phyloP scores from a whole-genome alignment of 2,888 invertebrate genomes.

The Lithophane socia region DNA sequence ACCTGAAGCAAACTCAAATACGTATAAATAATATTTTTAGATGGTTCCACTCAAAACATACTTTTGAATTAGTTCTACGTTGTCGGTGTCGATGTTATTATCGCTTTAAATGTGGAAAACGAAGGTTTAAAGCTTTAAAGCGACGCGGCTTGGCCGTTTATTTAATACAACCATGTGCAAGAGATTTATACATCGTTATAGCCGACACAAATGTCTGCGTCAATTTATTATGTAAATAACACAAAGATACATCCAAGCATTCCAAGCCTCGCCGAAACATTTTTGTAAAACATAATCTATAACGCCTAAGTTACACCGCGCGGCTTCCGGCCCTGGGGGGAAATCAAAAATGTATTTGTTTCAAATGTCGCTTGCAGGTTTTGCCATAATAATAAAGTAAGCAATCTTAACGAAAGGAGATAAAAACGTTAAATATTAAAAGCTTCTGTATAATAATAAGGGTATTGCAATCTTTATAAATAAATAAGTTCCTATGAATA shows the following conservation, averaged over 20 bases:
- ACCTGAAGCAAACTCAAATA: constrained; percentile 65
- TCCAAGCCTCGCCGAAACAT: constrained; percentile 37
- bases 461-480: constrained; percentile 61
- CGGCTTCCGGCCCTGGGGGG: constrained; percentile 22
- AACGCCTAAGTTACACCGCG: constrained; percentile 35
- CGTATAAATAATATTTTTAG: constrained; percentile 60
- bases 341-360: constrained; percentile 62
- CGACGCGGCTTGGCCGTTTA: constrained; percentile 26
- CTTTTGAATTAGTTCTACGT: constrained; percentile 26
- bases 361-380: constrained; percentile 57
- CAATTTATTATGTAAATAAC: constrained; percentile 64
- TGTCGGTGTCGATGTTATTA: constrained; percentile 25
- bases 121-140: constrained; percentile 42
- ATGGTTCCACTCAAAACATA: constrained; percentile 32
- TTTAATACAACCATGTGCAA: constrained; percentile 33
- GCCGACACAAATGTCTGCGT: constrained; percentile 45
- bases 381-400: constrained; percentile 47
- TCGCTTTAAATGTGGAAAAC: constrained; percentile 37
- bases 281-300: constrained; percentile 58
- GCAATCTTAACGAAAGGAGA: constrained; percentile 54
- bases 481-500: constrained; percentile 62
- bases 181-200: constrained; percentile 44
- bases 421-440: constrained; percentile 61
- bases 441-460: constrained; percentile 53
- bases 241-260: constrained; percentile 49